Evolutionary conservation across 2,113 vertebrate species (phyloP).

Genomic region (Machaerirhynchus nigripectus): DNA sequence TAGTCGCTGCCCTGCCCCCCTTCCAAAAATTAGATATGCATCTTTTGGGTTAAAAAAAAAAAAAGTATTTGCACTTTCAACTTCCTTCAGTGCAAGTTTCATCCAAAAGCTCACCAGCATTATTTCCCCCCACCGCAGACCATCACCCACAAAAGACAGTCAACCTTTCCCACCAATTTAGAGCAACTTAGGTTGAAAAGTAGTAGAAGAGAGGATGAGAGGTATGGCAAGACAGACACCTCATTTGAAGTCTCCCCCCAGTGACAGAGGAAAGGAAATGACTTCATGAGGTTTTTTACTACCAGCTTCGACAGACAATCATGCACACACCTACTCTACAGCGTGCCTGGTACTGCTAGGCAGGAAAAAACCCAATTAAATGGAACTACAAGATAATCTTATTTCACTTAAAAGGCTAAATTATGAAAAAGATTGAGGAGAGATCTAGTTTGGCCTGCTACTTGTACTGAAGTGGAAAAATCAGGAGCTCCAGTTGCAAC

Average conservation of each 20-base stretch:
- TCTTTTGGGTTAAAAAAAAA: not conserved
- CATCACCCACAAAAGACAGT: rapidly evolving
- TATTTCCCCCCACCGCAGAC: rapidly evolving
- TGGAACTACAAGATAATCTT: not conserved
- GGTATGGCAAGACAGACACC: not conserved
- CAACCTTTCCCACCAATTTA: not conserved
- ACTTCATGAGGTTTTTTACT: not conserved
- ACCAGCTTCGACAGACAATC: not conserved
- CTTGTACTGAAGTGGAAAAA: not conserved
- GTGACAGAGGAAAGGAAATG: not conserved
- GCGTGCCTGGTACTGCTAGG: too few relatives aligned
- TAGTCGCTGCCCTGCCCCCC: not conserved
- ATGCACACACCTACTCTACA: not conserved
- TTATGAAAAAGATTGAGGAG: not conserved
- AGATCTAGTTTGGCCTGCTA: not conserved
- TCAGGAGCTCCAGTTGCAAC: not conserved
- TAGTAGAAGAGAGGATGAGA: not conserved
- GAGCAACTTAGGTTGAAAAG: not conserved
- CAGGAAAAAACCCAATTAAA: not conserved
- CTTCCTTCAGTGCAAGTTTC: not conserved
- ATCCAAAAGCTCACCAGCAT: not conserved
- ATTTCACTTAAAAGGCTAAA: not conserved
- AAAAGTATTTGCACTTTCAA: not conserved
- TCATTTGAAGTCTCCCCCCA: not conserved
- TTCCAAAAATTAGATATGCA: not conserved